Conservation (phyloP, 2,113 vertebrate genomes). For the Tenrec ecaudatus region DNA sequence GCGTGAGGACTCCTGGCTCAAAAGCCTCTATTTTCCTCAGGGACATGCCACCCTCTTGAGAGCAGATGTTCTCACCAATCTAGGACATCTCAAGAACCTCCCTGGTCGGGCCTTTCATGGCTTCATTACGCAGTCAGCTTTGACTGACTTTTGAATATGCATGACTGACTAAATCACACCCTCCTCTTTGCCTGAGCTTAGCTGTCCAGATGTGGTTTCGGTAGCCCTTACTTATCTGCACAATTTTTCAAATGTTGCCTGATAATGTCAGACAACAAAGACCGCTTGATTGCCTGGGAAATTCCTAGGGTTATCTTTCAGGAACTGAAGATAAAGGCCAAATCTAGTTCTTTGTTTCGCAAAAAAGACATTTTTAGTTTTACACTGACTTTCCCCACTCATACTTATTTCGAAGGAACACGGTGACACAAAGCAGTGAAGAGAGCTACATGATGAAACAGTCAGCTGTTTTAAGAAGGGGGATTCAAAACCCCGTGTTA, state of each 20-base stretch:
- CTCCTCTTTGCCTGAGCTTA: neutral
- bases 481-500: neutral
- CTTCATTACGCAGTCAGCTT: neutral
- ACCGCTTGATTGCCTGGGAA: neutral
- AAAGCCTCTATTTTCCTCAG: neutral
- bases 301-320: neutral
- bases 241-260: neutral
- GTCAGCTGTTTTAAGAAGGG: neutral
- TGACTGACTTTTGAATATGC: neutral
- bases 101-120: neutral
- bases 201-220: neutral
- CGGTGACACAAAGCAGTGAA: conserved; percentile 2
- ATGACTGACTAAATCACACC: neutral
- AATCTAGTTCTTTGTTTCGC: neutral
- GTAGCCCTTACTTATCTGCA: neutral
- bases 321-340: neutral
- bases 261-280: neutral
- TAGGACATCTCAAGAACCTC: neutral
- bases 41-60: neutral
- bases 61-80: neutral
- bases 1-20: neutral
- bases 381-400: neutral
- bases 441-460: neutral
- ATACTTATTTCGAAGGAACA: neutral
- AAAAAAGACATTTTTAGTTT: neutral